Evolutionary conservation across 2,797 vertebrate genomes (phyloP), one percentile per base, ranked within the genome.

Genomic region (Knipowitschia caucasica): DNA sequence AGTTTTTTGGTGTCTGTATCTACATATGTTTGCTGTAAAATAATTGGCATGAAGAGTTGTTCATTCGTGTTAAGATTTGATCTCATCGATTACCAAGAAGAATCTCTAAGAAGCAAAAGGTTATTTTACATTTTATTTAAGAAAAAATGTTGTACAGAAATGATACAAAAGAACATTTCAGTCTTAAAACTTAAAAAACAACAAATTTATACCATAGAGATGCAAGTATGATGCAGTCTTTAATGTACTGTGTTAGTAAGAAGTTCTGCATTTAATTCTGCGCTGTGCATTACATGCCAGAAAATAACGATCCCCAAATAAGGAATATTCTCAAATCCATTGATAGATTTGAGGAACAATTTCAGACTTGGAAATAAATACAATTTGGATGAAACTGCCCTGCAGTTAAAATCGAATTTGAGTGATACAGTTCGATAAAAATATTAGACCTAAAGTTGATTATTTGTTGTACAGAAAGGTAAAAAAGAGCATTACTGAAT

Each of bases 321-420:
- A 46, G 26, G 29, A 60, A n/a, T 12, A 4, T 2, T 36, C 18
- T 55, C 7, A 72, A 56, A 70, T 36, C 45, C 54, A 73, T 30
- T 29, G 24, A 45, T 34, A n/a, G 29, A n/a, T n/a, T 47, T 52
- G 74, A 50, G n/a, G 62, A 65, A 55, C 65, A 45, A 14, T 64
- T 70, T 56, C 60, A 73, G 59, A 67, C 44, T 46, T 72, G 71
- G 77, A 35, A 90, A 91, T 91, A 91, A 91, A 91, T 90, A 83
- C 87, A 73, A 75, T 61, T 53, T 40, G 45, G 35, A 64, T 25
- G 73, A 25, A 89, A 90, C 91, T 90, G 90, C 78, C 86, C 91
- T 69, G 91, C 91, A 92, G 91, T 91, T 84, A 54, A 57, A 64
- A 55, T 54, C 65, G 58, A 17, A 53, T 59, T 26, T 33, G 10